These are phyloP conservation scores for Saguinus midas DNA, from an alignment of 2,113 vertebrate species.

Conservation along the genomic window DNA sequence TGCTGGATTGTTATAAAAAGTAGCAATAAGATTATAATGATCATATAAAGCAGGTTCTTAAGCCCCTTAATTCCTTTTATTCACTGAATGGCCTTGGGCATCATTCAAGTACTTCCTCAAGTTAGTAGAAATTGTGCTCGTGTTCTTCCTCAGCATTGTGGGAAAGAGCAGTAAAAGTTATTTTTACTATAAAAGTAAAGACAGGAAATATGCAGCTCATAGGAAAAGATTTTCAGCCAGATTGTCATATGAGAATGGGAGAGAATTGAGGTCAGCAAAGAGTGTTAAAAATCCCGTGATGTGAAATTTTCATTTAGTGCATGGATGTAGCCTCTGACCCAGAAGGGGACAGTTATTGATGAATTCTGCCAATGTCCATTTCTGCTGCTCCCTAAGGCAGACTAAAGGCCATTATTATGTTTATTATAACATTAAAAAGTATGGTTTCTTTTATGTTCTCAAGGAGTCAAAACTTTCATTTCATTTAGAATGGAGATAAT, in stretches of 20 bases:
- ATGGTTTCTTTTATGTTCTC: neutral
- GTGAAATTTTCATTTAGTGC: neutral
- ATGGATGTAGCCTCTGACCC: neutral
- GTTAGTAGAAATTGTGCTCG: neutral
- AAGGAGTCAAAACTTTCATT: neutral
- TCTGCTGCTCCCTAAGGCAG: neutral
- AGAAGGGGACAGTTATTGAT: neutral
- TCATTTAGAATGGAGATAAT: neutral
- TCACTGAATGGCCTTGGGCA: neutral
- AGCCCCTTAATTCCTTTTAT: neutral
- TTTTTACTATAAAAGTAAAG: neutral
- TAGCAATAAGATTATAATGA: neutral
- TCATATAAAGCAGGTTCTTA: neutral
- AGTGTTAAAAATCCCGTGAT: neutral
- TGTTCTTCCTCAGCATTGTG: neutral
- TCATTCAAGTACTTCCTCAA: neutral
- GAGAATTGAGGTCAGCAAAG: neutral
- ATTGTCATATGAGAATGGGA: neutral
- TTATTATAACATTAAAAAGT: neutral
- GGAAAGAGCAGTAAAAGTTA: neutral
- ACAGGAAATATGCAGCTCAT: neutral
- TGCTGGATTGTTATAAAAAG: neutral
- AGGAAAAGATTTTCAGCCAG: neutral
- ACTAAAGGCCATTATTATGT: neutral
- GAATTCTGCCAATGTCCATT: neutral